Evolutionary conservation across 2,888 invertebrate species (phyloP).

Genomic region (Melolontha melolontha): DNA sequence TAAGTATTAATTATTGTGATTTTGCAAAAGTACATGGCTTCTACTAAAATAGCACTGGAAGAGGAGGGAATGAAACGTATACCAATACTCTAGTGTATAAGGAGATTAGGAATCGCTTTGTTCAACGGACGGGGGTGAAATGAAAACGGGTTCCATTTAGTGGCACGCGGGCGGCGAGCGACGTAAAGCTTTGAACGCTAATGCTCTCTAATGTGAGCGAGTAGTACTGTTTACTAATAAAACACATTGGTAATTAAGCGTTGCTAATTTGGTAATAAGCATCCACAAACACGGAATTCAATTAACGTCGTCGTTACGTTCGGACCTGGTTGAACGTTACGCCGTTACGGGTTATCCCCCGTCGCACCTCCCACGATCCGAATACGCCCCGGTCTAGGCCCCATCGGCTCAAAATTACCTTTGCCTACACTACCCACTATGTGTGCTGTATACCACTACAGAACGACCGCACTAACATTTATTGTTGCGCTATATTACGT

Average conservation of each 20-base stretch:
- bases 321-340: slow-evolving; percentile 41
- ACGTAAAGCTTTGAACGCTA: slow-evolving; percentile 61
- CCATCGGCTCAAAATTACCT: slow-evolving; percentile 37
- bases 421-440: slow-evolving; percentile 26
- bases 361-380: not conserved
- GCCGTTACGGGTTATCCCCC: slow-evolving; percentile 18
- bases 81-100: slow-evolving; percentile 8
- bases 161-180: slow-evolving; percentile 45
- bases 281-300: slow-evolving; percentile 66
- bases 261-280: slow-evolving; percentile 67
- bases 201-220: slow-evolving; percentile 63
- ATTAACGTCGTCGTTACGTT: slow-evolving; percentile 53
- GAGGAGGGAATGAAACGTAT: no score
- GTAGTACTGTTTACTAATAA: slow-evolving; percentile 65
- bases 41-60: no score
- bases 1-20: no score
- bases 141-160: slow-evolving; percentile 56
- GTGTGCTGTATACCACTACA: slow-evolving; percentile 3
- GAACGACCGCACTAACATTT: slow-evolving; percentile 4
- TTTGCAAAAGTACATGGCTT: no score
- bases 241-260: slow-evolving; percentile 67
- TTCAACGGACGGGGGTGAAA: slow-evolving; percentile 53
- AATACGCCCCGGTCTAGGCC: not conserved
- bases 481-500: slow-evolving; percentile 1
- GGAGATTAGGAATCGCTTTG: slow-evolving; percentile 52